Evolutionary conservation across 2,113 vertebrate genomes (phyloP), one percentile per base, ranked within the genome.

Genomic region (Lampris megalopsis): DNA sequence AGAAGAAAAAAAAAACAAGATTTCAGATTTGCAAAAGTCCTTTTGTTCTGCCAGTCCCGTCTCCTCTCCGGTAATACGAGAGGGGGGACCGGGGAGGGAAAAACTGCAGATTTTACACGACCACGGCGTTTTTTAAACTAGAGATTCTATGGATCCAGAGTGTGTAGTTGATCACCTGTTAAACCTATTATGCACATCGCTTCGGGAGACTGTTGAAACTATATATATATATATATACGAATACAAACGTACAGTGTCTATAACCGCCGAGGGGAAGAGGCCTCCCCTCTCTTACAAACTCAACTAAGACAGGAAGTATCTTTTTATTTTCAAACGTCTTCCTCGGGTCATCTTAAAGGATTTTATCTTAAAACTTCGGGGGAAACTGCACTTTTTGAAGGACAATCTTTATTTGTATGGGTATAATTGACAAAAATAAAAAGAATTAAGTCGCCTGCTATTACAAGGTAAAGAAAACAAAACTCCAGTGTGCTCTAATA

Each of bases 371-470:
- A 65, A 89, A 89, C 84, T 88, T 89, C 48, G 67, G 88, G 89
- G 92, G 91, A 87, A 92, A 93, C 92, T 93, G 94, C 94, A 95
- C 94, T 95, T 95, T 95, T 94, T 93, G 94, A 95, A 95, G 94
- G 94, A 95, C 94, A 95, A 95, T 95, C 94, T 92, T 94, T 93
- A 94, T 95, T 95, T 93, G 91, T 94, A 94, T 90, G 83, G 91
- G 89, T 94, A 92, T 90, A 90, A 91, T 89, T 86, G 80, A 90
- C 80, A 54, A 91, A 92, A 76, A 77, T 24, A 24, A 24, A 82
- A 73, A 74, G 91, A 90, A 90, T 83, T 75, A 91, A 91, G 91
- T 92, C 88, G 91, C 91, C 89, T 92, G 88, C 93, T 91, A 92
- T 88, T 89, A 92, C 89, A 92, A 92, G 90, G 91, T 93, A 87